Evolutionary conservation across 23 tunicate species (phyloP), one percentile per base, ranked within the genome.

Genomic region (Corella eumyota): DNA sequence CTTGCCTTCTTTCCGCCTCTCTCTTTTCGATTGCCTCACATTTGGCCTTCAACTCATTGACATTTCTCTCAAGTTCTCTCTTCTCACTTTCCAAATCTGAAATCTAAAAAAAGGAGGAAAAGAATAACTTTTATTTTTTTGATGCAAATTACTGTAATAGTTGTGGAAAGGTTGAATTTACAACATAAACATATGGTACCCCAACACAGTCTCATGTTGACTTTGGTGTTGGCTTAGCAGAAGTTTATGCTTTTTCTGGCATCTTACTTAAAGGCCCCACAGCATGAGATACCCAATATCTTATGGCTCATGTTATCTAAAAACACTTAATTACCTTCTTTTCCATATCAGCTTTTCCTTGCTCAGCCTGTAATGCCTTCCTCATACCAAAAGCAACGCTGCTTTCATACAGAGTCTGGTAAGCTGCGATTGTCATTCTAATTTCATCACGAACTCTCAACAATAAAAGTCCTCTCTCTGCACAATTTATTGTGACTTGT

Each of bases 401-500:
- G 71, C 95, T 83, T 68, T 93, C 99, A 64, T 93, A 93, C 33
- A 93, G 64, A 0, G 99, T 93, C 47, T 93, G 99, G 58, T 79
- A 93, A 36, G 99, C 99, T 34, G 93, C 95, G 26, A 93, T 73
- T 28, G 99, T 93, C 99, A 93, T 93, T 38, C 93, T 60, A 34
- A 93, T 93, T 72, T 93, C 99, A 68, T 93, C 99, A 13, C 99
- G 79, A 34, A 93, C 99, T 26, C 99, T 67, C 60, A 93, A 59
- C 1, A 93, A 70, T 20, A 93, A 58, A 22, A 93, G 67, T 0
- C 99, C 99, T 2, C 99, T 88, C 52, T 93, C 99, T 3, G 99
- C 99, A 68, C 99, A 93, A 79, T 93, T 93, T 61, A 93, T 93
- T 48, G 99, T 93, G 30, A 93, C 99, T 73, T 88, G 96, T 4